Base-by-base conservation (phyloP, 2,113 vertebrate genomes). In the Labeo catla region DNA sequence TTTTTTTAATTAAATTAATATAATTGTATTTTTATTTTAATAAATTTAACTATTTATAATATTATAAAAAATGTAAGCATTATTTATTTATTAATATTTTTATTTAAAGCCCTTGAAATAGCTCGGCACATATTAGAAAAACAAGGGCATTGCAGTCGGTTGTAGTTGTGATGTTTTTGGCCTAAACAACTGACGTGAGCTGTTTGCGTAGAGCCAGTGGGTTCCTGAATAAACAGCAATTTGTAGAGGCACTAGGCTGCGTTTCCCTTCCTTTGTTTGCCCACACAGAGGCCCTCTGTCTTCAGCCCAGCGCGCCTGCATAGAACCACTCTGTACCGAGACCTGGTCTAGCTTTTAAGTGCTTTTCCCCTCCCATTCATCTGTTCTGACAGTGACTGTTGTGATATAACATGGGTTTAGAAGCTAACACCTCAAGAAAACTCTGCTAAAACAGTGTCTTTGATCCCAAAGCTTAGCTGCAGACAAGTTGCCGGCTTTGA, bases 261-360 rank as follows among this genome's bases (percentile, higher is more conserved):
- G 84, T 88, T 90, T 87, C 77, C 68, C 36, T 72, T 88, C 63
- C 86, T 92, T 93, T 90, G 89, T 93, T 78, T 43, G 19, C 59
- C 6, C 50, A 88, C 87, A 92, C 92, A 88, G 86, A 77, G 84
- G n/a, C 63, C 52, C 85, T 92, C 89, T 92, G 87, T 92, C 34
- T 63, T 78, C 80, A 43, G 61, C 66, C 63, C 19, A 39, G 49
- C 2, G 4, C 59, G 57, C 72, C 61, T 76, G 52, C 72, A 76
- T 68, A 84, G 86, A 84, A 86, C 61, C 76, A 86, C 70, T 86
- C 76, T 86, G 86, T 87, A 59, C 85, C 80, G 88, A 84, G 88
- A 87, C 81, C 76, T 86, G 50, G 57, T 45, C 65, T 47, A 15
- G 61, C 82, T 61, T 79, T 88, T 76, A 88, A 57, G 66, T 83